Evolutionary conservation across 1,140 invertebrate genomes (phyloP).

Genomic region (Drosophila leontia): DNA sequence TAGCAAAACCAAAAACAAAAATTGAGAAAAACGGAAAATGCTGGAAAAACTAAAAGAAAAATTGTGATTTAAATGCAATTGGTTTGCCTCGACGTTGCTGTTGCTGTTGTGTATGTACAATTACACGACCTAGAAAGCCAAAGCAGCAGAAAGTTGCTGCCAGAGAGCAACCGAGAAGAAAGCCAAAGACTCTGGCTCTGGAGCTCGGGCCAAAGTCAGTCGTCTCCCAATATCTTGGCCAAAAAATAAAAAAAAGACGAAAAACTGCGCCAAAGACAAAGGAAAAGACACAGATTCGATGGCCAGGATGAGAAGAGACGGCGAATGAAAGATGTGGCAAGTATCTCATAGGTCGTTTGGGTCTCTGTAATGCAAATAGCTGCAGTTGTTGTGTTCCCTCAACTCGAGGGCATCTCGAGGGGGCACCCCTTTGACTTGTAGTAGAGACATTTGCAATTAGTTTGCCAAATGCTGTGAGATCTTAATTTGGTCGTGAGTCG

Average conservation of each 20-base stretch:
- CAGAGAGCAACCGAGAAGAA: slow-evolving; percentile 54
- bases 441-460: slow-evolving; percentile 78
- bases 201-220: slow-evolving; percentile 7
- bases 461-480: slow-evolving; percentile 79
- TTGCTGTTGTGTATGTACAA: slow-evolving; percentile 65
- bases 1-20: slow-evolving; percentile 24
- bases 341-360: slow-evolving; percentile 53
- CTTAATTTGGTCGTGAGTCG: slow-evolving; percentile 78
- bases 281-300: slow-evolving; percentile 42
- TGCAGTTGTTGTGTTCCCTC: slow-evolving; percentile 31
- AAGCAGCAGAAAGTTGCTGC: slow-evolving; percentile 77
- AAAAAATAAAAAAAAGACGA: slow-evolving; percentile 14
- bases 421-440: slow-evolving; percentile 27
- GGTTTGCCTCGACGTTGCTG: slow-evolving; percentile 57
- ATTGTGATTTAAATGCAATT: slow-evolving; percentile 83
- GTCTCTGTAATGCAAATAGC: slow-evolving; percentile 74
- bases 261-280: slow-evolving; percentile 39
- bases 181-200: slow-evolving; percentile 48
- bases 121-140: slow-evolving; percentile 83
- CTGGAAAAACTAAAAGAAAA: slow-evolving; percentile 28
- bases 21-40: slow-evolving; percentile 1
- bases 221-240: slow-evolving; percentile 35
- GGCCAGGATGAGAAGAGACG: slow-evolving; percentile 36
- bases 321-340: slow-evolving; percentile 46
- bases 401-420: slow-evolving; percentile 7